Conservation (phyloP, 2,888 invertebrate genomes). For the Trisateles emortualis region DNA sequence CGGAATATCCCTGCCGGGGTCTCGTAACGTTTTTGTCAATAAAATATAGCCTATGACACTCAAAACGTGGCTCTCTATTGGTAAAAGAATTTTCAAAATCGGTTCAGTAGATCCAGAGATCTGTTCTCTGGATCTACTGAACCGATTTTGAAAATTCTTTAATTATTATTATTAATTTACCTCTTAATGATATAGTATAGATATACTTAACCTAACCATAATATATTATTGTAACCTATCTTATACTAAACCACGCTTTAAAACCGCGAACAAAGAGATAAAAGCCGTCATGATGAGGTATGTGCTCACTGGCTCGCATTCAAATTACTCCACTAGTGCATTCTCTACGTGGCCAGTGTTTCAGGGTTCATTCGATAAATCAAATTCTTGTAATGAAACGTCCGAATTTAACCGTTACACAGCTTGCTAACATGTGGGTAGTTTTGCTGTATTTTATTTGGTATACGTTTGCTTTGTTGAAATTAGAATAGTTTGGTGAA, state of each 20-base stretch:
- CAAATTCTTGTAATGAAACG: conserved; percentile 82
- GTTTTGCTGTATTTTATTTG: conserved; percentile 48
- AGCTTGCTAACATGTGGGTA: conserved; percentile 53
- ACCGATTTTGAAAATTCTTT: no score
- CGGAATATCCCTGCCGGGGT: no score
- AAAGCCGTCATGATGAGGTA: conserved; percentile 28
- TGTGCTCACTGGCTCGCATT: conserved; percentile 37
- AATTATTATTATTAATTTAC: no score
- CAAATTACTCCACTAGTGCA: conserved; percentile 47
- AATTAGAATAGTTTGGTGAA: conserved; percentile 35
- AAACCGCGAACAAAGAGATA: conserved; percentile 4
- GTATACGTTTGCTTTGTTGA: conserved; percentile 17
- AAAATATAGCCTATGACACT: no score
- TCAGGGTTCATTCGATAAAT: conserved; percentile 71
- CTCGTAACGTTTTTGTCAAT: no score
- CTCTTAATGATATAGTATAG: no score
- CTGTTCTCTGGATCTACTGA: no score
- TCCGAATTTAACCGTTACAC: conserved; percentile 62
- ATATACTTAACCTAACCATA: no score
- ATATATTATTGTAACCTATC: no score
- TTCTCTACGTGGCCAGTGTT: conserved; percentile 62
- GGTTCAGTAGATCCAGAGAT: no score
- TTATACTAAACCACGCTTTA: not conserved
- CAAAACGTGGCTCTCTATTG: no score
- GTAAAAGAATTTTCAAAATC: no score